Base-by-base conservation (phyloP, 2,113 vertebrate genomes). In the Silurus meridionalis region DNA sequence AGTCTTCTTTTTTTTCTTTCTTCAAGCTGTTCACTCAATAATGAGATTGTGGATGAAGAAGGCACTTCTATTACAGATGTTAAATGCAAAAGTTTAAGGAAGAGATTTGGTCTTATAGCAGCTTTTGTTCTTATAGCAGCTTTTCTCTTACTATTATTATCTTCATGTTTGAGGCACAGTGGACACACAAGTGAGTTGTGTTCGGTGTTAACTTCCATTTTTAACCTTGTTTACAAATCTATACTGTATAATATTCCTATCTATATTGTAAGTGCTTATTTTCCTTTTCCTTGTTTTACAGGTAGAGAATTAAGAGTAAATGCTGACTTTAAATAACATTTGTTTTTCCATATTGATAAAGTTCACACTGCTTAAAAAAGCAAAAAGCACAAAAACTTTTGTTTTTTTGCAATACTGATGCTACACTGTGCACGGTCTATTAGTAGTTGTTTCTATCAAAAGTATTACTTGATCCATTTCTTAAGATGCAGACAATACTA, bases 51-150 rank as follows among this genome's bases (percentile, higher is more conserved):
- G 53, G 50, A 60, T n/a, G 28, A 85, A 79, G 7, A 81, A 71
- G 88, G 90, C 61, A 91, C 23, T 60, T 80, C 83, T 60, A 23
- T 61, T 50, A 80, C 48, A 17, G 87, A 90, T 86, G 83, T 64
- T 78, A 28, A 52, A 17, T 82, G 83, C 57, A 80, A 46, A 78
- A 14, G 9, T 3, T 50, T 2, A 77, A 50, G 11, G 5, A 55
- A 2, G 1, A 81, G 52, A 81, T n/a, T 58, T 25, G 17, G 11
- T 50, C 23, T 84, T n/a, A 55, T 87, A 64, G 37, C 37, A 37
- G 37, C 37, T 37, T 37, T 37, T 37, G 37, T 37, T 37, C 2
- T 37, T 37, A 37, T 37, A 37, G 25, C 17, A 48, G 4, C 46
- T 55, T 0, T 83, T 60, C 5, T 8, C 11, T 19, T 55, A 37